A percentile compares a stretch with the other conserved stretches of the same genome.
Conservation (phyloP, 2,113 vertebrate genomes). For the Lepus americanus region DNA sequence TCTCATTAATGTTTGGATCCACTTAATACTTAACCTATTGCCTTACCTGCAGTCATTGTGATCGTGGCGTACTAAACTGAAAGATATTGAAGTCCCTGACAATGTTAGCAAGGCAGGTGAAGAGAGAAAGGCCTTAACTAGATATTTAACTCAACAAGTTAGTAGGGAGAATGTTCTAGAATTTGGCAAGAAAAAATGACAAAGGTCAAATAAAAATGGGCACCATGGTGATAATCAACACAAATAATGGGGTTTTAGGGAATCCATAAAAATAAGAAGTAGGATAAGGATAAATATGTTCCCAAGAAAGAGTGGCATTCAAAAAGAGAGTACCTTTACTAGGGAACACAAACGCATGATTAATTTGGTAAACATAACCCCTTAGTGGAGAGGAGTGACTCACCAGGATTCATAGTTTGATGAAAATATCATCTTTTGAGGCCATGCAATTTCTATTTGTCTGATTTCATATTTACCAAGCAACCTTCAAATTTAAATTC, state of each 20-base stretch:
- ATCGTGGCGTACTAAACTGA: not conserved
- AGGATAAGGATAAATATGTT: constrained; percentile 21
- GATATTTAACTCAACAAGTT: not conserved
- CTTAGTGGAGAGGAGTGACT: constrained; percentile 48
- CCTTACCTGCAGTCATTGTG: not conserved
- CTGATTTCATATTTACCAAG: constrained; percentile 72
- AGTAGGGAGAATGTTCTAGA: not conserved
- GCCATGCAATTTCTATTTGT: constrained; percentile 57
- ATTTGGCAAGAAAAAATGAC: not conserved
- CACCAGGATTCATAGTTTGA: constrained; percentile 3
- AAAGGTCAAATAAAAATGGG: constrained; percentile 29
- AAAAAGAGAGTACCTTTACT: constrained; percentile 32
- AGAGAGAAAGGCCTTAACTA: not conserved
- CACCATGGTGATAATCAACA: constrained; percentile 2
- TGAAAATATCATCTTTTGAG: constrained; percentile 55
- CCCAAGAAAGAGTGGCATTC: not conserved
- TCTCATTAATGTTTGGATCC: not conserved
- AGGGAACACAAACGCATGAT: constrained; percentile 21
- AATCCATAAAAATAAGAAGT: not conserved
- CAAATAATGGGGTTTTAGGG: constrained; percentile 9
- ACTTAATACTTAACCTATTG: not conserved
- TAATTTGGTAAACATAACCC: constrained; percentile 36
- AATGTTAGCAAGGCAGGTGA: not conserved
- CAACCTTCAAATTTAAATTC: constrained; percentile 66
- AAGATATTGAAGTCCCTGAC: not conserved